Evolutionary conservation across 2,113 vertebrate genomes (phyloP), one percentile per base, ranked within the genome.

Genomic region (Electrona antarctica): DNA sequence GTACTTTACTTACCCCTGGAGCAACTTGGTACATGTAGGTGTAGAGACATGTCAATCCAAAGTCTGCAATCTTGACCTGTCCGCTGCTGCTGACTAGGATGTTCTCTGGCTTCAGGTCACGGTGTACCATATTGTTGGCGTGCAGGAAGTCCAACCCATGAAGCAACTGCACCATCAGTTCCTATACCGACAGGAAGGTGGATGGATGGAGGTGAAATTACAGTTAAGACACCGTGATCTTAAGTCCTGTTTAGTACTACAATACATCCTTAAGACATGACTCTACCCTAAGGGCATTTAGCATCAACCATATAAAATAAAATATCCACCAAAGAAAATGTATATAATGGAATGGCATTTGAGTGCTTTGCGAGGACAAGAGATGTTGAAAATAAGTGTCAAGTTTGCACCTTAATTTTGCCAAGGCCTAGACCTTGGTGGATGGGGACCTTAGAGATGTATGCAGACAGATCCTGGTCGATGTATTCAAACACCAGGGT

Each of bases 21-120:
- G 92, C 92, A 0, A 92, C 86, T 88, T 87, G 60, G 21, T 21
- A 21, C 21, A 21, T 21, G 21, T 88, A 92, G 62, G 85, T 90
- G 80, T 93, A 92, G 69, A 94, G 83, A 13, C 93, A 90, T 1
- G 94, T 91, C 73, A 94, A 74, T 14, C 93, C 93, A 10, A 94
- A 94, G 81, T 94, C 92, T 7, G 92, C 90, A 0, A 94, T 93
- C 88, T 94, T 94, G 10, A 94, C 71, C 52, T 90, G 87, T 10
- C 93, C 90, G 0, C 60, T 60, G 81, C 87, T 91, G 86, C 89
- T 92, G 85, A 94, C 75, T 69, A 94, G 86, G 57, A 94, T 29
- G 68, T 94, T 94, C 33, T 89, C 87, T 5, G 94, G 93, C 69
- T 94, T 94, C 14, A 94, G 84, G 84, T 94, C 94, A 3, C 92